These are phyloP conservation scores for Hippasteria phrygiana DNA, from an alignment of 53 echinoderm and acorn worm species.

Conservation along the genomic window DNA sequence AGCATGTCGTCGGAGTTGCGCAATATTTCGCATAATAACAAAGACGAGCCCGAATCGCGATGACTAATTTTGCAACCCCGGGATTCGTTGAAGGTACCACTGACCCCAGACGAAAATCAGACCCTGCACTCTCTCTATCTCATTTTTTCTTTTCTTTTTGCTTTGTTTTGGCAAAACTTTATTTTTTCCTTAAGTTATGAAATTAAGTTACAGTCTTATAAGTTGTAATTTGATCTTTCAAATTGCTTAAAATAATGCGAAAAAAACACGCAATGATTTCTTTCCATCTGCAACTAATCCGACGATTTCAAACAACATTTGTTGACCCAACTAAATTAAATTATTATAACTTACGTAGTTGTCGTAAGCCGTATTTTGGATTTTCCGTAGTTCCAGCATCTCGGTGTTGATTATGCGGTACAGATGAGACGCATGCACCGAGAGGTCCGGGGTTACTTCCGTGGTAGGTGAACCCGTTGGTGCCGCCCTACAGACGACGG, in stretches of 20 bases:
- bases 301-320: not conserved
- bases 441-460: not conserved
- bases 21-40: not conserved
- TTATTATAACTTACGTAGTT: slow-evolving; percentile 17
- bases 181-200: no score
- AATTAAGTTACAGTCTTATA: no score
- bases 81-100: not conserved
- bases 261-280: no score
- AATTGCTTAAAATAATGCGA: no score
- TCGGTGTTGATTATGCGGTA: not conserved
- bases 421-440: not conserved
- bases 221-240: no score
- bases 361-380: slow-evolving; percentile 3
- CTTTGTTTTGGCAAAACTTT: no score
- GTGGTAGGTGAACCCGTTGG: not conserved
- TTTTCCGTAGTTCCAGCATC: not conserved
- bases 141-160: no score
- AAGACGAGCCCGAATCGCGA: not conserved
- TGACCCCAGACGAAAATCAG: no score
- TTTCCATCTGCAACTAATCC: no score
- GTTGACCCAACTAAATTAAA: not conserved
- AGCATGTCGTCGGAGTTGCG: not conserved
- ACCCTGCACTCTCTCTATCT: no score
- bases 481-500: not conserved
- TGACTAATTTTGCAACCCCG: not conserved